These are phyloP conservation scores for Acrocephalus kingi DNA, from an alignment of 2,113 vertebrate genomes.

Conservation along the genomic window DNA sequence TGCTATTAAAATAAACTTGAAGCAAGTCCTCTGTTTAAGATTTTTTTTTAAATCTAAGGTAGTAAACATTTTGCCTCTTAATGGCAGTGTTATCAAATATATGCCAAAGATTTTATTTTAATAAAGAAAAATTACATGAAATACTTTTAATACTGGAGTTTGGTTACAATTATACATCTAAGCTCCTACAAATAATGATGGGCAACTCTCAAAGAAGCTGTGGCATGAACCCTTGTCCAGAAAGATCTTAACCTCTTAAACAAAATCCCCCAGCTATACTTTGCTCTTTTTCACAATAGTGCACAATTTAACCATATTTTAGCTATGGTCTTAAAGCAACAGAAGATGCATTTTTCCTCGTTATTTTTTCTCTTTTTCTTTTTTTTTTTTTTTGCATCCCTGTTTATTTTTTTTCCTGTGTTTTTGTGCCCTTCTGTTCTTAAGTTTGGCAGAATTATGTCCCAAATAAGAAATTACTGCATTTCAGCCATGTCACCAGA, in stretches of 20 bases:
- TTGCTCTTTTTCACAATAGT: slow-evolving; percentile 81
- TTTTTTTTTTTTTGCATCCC: slow-evolving; percentile 45
- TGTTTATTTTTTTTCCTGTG: slow-evolving; percentile 57
- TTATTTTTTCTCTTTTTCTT: neutral
- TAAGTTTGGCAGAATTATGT: slow-evolving; percentile 78
- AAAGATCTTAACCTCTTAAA: slow-evolving; percentile 73
- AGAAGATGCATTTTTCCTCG: slow-evolving; percentile 49
- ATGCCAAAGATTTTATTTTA: slow-evolving; percentile 73
- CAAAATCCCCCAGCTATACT: slow-evolving; percentile 66
- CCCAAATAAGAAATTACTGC: slow-evolving; percentile 76
- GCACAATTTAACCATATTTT: slow-evolving; percentile 82
- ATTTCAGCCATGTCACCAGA: slow-evolving; percentile 77
- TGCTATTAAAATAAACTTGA: slow-evolving; percentile 79
- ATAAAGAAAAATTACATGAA: slow-evolving; percentile 76
- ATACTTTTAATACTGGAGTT: slow-evolving; percentile 81
- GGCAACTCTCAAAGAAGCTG: slow-evolving; percentile 74
- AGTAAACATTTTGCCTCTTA: slow-evolving; percentile 77
- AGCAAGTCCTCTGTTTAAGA: slow-evolving; percentile 81
- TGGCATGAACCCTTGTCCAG: slow-evolving; percentile 76
- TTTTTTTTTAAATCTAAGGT: slow-evolving; percentile 69
- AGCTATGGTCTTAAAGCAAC: slow-evolving; percentile 79
- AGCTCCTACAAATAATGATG: slow-evolving; percentile 75
- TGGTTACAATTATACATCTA: slow-evolving; percentile 73
- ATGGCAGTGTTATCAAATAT: slow-evolving; percentile 77
- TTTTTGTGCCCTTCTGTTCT: slow-evolving; percentile 74